Evolutionary conservation across 2,113 vertebrate genomes (phyloP).

Genomic region (Pungitius pungitius): DNA sequence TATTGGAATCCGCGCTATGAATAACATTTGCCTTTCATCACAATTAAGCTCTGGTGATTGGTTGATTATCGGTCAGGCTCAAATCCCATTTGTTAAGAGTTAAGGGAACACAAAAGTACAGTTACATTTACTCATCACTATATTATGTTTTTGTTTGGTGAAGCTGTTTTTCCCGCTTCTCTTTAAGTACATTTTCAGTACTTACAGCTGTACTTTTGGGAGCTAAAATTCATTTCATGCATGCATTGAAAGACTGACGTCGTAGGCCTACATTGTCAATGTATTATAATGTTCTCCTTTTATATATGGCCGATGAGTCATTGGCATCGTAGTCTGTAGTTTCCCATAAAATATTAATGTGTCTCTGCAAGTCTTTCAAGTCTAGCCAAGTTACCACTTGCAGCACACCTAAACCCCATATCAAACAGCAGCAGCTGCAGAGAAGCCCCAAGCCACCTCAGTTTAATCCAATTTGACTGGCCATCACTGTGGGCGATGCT

Average conservation of each 20-base stretch:
- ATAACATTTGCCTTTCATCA: constrained; percentile 28
- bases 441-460: constrained; percentile 79
- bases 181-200: not conserved
- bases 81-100: not conserved
- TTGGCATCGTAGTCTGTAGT: constrained; percentile 58
- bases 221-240: constrained; percentile 21
- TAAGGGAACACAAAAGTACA: not conserved
- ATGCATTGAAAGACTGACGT: constrained; percentile 15
- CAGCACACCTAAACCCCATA: constrained; percentile 83
- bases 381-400: constrained; percentile 79
- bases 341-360: constrained; percentile 74
- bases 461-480: constrained; percentile 85
- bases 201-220: not conserved
- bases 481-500: constrained; percentile 81
- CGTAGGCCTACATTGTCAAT: constrained; percentile 28
- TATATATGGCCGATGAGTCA: constrained; percentile 62
- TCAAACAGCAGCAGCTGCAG: constrained; percentile 82
- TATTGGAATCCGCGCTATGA: constrained; percentile 26
- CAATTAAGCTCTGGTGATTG: not conserved
- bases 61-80: not conserved
- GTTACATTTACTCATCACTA: not conserved
- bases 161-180: not conserved
- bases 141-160: not conserved
- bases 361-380: constrained; percentile 76
- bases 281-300: constrained; percentile 47